Evolutionary conservation across 2,888 invertebrate species (phyloP), one percentile per base, ranked within the genome.

Genomic region (Siphlonurus alternatus): DNA sequence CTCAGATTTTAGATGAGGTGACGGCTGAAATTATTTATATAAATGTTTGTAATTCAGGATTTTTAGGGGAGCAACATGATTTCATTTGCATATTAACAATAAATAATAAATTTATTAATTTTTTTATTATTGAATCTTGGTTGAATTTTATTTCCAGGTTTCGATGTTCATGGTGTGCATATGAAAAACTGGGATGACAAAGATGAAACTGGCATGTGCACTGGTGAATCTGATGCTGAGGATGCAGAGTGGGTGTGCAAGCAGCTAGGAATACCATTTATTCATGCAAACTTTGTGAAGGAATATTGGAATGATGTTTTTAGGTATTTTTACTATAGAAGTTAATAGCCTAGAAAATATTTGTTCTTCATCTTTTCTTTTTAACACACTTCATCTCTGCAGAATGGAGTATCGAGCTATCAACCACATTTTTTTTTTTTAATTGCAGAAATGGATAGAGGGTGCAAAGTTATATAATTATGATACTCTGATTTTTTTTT

Each of bases 151-250:
- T 66, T 69, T 67, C 2, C 71, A 89, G 94, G 93, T 59, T 93
- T 83, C 76, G 81, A 90, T 71, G 88, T 97, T 0, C 80, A 85
- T 71, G 95, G 89, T 22, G 85, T 91, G 18, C 96, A 92, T 75
- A 95, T 97, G 93, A 86, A 88, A 74, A 98, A 98, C 76, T 99
- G 98, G 98, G 97, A 98, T 74, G 81, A 84, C 67, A 78, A 81
- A 61, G 90, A 96, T 76, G 96, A 97, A 79, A 83, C 79, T 62
- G 95, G 93, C 0, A 76, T 80, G 66, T 99, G 98, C 75, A 80
- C 83, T 25, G 82, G 84, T 5, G 88, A 91, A 71, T 82, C 83
- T 73, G 97, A 99, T 76, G 83, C 83, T 69, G 84, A 86, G 73
- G 93, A 96, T 80, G 96, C 97, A 1, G 78, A 83, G 70, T 83